Evolutionary conservation across 2,797 vertebrate species (phyloP).

Genomic region (Clarias platycephalus): DNA sequence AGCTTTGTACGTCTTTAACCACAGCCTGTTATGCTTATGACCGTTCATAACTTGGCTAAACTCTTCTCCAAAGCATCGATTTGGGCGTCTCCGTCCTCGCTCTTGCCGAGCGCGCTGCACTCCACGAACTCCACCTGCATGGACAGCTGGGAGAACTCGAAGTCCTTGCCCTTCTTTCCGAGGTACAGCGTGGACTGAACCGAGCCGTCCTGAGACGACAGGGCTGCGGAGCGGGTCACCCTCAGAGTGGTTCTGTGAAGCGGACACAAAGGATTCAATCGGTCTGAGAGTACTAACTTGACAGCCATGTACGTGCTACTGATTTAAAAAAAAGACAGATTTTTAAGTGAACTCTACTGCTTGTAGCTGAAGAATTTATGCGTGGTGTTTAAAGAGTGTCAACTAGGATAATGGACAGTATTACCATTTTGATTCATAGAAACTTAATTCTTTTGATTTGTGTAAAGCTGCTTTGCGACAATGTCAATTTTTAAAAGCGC

Average conservation of each 20-base stretch:
- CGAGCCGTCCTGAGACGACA: conserved; percentile 86
- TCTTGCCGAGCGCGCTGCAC: conserved; percentile 84
- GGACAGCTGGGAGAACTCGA: conserved; percentile 91
- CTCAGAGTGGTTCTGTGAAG: conserved; percentile 87
- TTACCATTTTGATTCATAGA: no score
- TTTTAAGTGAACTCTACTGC: neutral
- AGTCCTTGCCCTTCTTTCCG: conserved; percentile 94
- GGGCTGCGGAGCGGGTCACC: conserved; percentile 88
- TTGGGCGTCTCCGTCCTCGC: conserved; percentile 78
- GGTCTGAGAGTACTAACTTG: neutral
- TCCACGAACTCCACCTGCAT: conserved; percentile 92
- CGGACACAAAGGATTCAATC: conserved; percentile 6
- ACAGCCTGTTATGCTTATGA: neutral
- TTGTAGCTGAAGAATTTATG: neutral
- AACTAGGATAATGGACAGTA: no score
- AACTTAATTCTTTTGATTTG: no score
- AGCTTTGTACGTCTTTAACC: neutral
- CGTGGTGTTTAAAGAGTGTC: no score
- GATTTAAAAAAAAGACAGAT: neutral
- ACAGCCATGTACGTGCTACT: no score
- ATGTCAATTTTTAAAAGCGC: no score
- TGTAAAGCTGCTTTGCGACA: no score
- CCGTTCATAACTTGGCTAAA: conserved; percentile 79
- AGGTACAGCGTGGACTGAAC: conserved; percentile 74
- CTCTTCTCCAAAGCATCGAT: conserved; percentile 82